Percentiles rank a stretch among this genome's conserved stretches.
Conservation (phyloP, 2,797 vertebrate species). For the Oreortyx pictus region DNA sequence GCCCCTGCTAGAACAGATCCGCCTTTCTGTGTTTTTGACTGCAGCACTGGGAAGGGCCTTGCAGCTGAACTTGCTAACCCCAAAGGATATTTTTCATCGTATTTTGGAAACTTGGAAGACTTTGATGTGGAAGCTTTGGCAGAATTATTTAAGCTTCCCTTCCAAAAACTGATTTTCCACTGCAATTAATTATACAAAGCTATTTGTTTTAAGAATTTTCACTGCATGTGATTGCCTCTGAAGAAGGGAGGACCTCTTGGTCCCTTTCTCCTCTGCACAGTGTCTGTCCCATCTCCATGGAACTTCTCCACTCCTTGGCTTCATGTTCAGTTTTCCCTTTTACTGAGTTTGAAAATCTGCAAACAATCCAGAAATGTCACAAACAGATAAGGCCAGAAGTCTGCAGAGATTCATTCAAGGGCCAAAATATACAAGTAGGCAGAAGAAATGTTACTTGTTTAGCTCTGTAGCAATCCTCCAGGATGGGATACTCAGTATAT, state of each 20-base stretch:
- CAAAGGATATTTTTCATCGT: conserved; percentile 49
- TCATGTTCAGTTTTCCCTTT: not conserved
- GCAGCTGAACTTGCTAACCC: conserved; percentile 35
- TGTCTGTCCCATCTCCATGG: not conserved
- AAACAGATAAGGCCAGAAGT: not conserved
- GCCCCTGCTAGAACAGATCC: conserved; percentile 16
- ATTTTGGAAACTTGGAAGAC: conserved; percentile 58
- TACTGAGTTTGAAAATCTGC: not conserved
- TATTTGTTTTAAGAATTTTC: not conserved
- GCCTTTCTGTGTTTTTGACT: not conserved
- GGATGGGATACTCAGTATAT: not conserved
- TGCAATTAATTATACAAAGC: not conserved
- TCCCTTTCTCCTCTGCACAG: not conserved
- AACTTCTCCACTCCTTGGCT: not conserved
- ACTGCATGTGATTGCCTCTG: not conserved
- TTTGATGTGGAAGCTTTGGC: conserved; percentile 61
- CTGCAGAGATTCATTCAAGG: not conserved
- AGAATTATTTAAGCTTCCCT: not conserved
- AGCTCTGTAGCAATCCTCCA: not conserved
- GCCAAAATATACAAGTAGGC: conserved; percentile 30
- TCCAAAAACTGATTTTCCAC: not conserved
- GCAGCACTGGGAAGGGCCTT: conserved; percentile 62
- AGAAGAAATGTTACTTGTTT: not conserved
- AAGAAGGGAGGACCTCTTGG: not conserved
- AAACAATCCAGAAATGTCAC: not conserved